These are phyloP conservation scores for Paracanthobrama guichenoti DNA, from an alignment of 2,113 vertebrate species.

Conservation along the genomic window DNA sequence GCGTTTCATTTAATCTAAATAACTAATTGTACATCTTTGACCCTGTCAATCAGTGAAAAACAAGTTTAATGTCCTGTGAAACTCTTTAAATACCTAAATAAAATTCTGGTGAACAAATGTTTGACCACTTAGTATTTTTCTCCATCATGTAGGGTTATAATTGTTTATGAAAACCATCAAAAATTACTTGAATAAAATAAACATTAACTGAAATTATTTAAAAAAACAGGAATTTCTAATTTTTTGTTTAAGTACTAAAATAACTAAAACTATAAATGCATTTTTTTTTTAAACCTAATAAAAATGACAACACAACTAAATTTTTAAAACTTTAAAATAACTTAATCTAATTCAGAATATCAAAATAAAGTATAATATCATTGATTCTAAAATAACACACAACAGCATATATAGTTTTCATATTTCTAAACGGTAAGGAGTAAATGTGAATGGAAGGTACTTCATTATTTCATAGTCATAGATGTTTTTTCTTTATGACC, in stretches of 20 bases:
- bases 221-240: no score
- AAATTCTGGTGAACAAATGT: conserved; percentile 18
- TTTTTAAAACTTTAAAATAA: no score
- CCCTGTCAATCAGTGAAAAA: background rate
- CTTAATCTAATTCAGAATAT: no score
- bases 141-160: background rate
- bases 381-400: background rate
- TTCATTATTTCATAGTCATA: background rate
- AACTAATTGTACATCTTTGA: background rate
- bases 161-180: background rate
- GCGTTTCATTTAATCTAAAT: background rate
- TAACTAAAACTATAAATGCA: background rate
- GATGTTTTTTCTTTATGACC: no score
- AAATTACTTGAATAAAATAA: background rate
- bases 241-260: background rate
- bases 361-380: background rate
- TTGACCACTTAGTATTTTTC: background rate
- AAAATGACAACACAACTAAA: no score
- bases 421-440: background rate
- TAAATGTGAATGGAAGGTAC: background rate
- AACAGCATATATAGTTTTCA: background rate
- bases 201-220: no score
- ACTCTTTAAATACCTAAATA: conserved; percentile 38
- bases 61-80: conserved; percentile 3
- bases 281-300: no score